Percentiles rank a stretch among this genome's conserved stretches.
phyloP scores from a whole-genome alignment of 2,797 vertebrate genomes.

The Kryptolebias ocellatus region DNA sequence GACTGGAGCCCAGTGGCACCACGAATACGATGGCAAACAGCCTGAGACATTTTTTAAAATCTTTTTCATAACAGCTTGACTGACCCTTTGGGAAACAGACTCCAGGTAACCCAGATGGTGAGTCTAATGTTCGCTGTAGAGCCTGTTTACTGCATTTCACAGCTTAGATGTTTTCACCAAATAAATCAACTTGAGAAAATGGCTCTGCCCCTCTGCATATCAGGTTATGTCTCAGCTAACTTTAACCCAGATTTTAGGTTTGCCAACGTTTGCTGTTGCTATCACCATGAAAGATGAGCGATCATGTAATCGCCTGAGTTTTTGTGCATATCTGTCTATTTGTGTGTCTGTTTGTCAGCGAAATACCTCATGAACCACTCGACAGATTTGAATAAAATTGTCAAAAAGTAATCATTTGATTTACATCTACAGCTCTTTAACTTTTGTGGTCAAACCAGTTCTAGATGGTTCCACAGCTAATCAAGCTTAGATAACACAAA shows the following conservation, averaged over 20 bases:
- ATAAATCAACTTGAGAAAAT: constrained; percentile 13
- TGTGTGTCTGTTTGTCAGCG: too few species aligned
- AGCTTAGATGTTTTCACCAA: constrained; percentile 28
- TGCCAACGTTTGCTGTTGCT: too few species aligned
- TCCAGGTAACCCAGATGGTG: constrained; percentile 53
- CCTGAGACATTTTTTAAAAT: constrained; percentile 33
- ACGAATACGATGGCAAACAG: constrained; percentile 41
- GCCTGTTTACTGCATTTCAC: constrained; percentile 28
- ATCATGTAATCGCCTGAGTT: too few species aligned
- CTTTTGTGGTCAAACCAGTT: too few species aligned
- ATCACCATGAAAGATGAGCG: too few species aligned
- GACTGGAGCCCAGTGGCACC: constrained; percentile 19
- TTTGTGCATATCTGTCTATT: too few species aligned
- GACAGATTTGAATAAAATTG: too few species aligned
- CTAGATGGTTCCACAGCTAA: too few species aligned
- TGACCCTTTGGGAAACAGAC: constrained; percentile 25
- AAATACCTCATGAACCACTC: too few species aligned
- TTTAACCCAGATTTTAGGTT: background rate
- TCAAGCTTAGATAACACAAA: too few species aligned
- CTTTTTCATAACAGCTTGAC: constrained; percentile 45
- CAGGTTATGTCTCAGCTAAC: background rate
- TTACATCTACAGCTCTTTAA: too few species aligned
- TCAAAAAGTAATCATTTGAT: too few species aligned
- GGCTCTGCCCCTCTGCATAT: background rate
- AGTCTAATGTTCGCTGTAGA: constrained; percentile 21